Evolutionary conservation across 2,888 invertebrate genomes (phyloP).

Genomic region (Drosophila mercatorum): DNA sequence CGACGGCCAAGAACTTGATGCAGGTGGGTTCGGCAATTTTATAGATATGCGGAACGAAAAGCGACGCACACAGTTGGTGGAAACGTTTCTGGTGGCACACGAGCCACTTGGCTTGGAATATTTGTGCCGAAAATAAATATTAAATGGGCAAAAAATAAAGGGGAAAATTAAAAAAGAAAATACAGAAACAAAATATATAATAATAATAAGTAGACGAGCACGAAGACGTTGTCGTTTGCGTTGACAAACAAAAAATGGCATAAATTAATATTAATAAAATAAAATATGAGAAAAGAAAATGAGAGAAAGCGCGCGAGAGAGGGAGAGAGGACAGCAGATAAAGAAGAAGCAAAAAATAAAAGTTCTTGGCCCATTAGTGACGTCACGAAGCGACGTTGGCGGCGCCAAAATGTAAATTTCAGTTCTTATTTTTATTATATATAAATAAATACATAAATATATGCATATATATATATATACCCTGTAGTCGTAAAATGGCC

Average conservation of each 20-base stretch:
- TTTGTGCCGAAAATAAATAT: constrained; percentile 72
- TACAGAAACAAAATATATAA: not conserved
- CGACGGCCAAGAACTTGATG: constrained; percentile 47
- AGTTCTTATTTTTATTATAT: constrained; percentile 16
- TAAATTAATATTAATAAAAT: constrained; percentile 69
- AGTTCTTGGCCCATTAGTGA: constrained; percentile 41
- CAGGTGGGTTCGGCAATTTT: constrained; percentile 50
- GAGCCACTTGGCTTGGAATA: constrained; percentile 65
- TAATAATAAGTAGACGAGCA: constrained; percentile 17
- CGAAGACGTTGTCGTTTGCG: constrained; percentile 40
- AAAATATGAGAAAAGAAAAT: constrained; percentile 26
- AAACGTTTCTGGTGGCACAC: constrained; percentile 45
- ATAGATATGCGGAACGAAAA: constrained; percentile 53
- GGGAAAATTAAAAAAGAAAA: constrained; percentile 7
- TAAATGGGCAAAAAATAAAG: constrained; percentile 38
- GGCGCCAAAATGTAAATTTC: constrained; percentile 42
- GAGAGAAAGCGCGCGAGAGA: constrained; percentile 1
- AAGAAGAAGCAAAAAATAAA: constrained; percentile 3
- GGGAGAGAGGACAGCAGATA: constrained; percentile 14
- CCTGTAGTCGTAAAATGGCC: constrained; percentile 4
- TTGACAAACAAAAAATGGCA: constrained; percentile 77
- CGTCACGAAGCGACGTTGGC: constrained; percentile 45
- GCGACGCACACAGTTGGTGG: constrained; percentile 33
- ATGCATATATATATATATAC: constrained; percentile 27
- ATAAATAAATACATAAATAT: not conserved